Evolutionary conservation across 2,888 invertebrate genomes (phyloP).

Genomic region (Chrysotoxum bicinctum): DNA sequence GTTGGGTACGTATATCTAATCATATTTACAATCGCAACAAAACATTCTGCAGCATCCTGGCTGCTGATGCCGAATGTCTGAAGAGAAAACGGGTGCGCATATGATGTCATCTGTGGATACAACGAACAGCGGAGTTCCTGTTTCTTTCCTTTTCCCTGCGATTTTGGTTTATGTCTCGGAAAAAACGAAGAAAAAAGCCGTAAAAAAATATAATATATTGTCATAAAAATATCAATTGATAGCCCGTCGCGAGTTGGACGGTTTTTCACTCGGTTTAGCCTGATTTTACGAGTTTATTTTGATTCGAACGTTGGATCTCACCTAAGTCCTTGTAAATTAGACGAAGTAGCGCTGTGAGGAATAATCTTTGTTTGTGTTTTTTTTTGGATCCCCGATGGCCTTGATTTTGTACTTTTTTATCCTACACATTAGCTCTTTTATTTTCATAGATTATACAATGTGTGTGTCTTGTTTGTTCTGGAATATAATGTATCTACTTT

Average conservation of each 20-base stretch:
- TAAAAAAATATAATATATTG: constrained; percentile 59
- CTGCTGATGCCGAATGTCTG: constrained; percentile 25
- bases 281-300: constrained; percentile 68
- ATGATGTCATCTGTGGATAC: constrained; percentile 4
- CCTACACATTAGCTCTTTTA: not conserved
- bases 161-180: constrained; percentile 45
- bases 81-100: constrained; percentile 5
- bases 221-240: constrained; percentile 70
- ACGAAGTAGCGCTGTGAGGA: constrained; percentile 32
- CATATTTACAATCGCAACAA: constrained; percentile 66
- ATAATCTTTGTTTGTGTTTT: constrained; percentile 40
- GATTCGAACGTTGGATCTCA: constrained; percentile 59
- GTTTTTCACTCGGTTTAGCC: constrained; percentile 44
- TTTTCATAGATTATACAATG: constrained; percentile 17
- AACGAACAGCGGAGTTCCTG: not conserved
- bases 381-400: not conserved
- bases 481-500: not conserved
- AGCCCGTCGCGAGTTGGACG: constrained; percentile 47
- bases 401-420: constrained; percentile 4
- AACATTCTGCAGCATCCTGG: constrained; percentile 38
- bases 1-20: constrained; percentile 48
- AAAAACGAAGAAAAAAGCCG: constrained; percentile 25
- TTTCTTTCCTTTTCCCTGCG: not conserved
- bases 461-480: constrained; percentile 11
- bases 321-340: constrained; percentile 61